Conservation (phyloP, 2,113 vertebrate species). For the Pica pica region DNA sequence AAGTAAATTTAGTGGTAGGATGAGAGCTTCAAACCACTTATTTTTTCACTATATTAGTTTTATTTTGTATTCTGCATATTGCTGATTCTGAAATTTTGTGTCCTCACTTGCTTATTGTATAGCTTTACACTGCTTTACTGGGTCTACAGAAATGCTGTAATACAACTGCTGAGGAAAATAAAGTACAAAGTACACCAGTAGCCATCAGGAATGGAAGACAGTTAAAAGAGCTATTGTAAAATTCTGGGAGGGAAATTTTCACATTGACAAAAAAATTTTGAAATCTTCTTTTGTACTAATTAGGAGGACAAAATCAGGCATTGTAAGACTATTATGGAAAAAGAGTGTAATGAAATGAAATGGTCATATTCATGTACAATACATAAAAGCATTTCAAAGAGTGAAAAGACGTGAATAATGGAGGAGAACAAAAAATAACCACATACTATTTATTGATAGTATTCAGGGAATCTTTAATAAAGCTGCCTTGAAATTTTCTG, state of each 20-base stretch:
- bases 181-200: background rate
- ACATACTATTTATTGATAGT: background rate
- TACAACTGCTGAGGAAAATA: background rate
- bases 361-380: background rate
- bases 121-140: background rate
- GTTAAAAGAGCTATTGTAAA: conserved; percentile 43
- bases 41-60: conserved; percentile 38
- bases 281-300: conserved; percentile 26
- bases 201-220: conserved; percentile 8
- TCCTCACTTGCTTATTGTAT: background rate
- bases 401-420: background rate
- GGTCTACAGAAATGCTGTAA: background rate
- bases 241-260: conserved; percentile 13
- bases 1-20: background rate
- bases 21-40: background rate
- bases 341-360: conserved; percentile 51
- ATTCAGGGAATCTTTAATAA: background rate
- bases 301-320: conserved; percentile 20
- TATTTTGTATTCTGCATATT: conserved; percentile 42
- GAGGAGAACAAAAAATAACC: background rate
- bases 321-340: conserved; percentile 24
- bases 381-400: background rate
- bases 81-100: conserved; percentile 38
- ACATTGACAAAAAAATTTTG: conserved; percentile 49
- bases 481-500: background rate